Evolutionary conservation across 2,888 invertebrate species (phyloP).

Genomic region (Melieria crassipennis): DNA sequence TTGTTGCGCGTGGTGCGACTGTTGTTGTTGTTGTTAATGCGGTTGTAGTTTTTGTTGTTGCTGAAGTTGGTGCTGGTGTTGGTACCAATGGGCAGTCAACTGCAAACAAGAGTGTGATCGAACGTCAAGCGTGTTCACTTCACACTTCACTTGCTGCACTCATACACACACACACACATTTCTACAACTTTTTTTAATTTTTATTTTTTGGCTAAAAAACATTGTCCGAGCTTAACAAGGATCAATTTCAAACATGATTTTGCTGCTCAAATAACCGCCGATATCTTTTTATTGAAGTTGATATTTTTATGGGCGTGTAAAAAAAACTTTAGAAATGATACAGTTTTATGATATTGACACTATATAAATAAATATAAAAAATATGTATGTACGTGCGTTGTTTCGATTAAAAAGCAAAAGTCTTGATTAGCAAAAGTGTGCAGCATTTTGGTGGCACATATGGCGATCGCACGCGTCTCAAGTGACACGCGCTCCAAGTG

Average conservation of each 20-base stretch:
- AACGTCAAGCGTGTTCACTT: constrained; percentile 42
- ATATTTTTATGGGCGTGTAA: background rate
- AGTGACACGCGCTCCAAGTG: constrained; percentile 55
- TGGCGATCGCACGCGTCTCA: constrained; percentile 64
- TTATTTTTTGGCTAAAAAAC: background rate
- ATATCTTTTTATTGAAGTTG: constrained; percentile 5
- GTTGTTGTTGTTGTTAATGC: too few relatives aligned
- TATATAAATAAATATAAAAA: too few relatives aligned
- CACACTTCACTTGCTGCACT: constrained; percentile 36
- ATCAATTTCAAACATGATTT: constrained; percentile 27
- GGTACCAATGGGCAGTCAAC: constrained; percentile 32
- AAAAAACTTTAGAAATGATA: background rate
- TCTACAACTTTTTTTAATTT: background rate
- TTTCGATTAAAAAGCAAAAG: too few relatives aligned
- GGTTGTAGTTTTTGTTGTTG: too few relatives aligned
- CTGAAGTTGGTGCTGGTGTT: too few relatives aligned
- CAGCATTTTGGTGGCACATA: constrained; percentile 27
- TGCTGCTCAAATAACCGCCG: constrained; percentile 12
- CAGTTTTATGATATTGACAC: too few relatives aligned
- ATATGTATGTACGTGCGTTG: too few relatives aligned
- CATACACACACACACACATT: background rate
- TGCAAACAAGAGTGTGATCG: constrained; percentile 43
- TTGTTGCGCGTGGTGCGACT: too few relatives aligned
- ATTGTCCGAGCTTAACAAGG: constrained; percentile 9
- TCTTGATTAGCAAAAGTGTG: background rate